Percentiles rank a stretch among this genome's conserved stretches.
phyloP scores from a whole-genome alignment of 2,113 vertebrate genomes.

The Phoxinus phoxinus region DNA sequence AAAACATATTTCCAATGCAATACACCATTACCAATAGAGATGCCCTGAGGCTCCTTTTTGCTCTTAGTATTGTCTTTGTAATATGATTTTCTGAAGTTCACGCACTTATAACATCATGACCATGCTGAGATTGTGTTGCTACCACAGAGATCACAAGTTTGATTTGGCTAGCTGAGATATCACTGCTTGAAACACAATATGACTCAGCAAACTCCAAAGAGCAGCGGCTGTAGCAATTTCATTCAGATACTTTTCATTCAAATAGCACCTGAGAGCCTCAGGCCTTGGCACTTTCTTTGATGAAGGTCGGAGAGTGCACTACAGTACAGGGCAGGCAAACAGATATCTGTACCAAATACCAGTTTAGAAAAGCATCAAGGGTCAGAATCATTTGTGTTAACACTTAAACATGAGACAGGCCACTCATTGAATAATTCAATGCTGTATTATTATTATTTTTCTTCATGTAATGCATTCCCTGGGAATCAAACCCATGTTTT shows the following conservation, averaged over 20 bases:
- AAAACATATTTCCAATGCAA: background rate
- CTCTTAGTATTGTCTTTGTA: background rate
- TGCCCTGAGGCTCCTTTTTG: background rate
- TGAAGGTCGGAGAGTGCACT: conserved; percentile 2
- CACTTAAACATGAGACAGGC: background rate
- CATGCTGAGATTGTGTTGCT: background rate
- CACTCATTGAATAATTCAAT: background rate
- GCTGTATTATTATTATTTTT: background rate
- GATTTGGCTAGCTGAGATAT: conserved; percentile 28
- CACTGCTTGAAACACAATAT: background rate
- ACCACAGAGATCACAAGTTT: conserved; percentile 15
- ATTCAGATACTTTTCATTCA: conserved; percentile 13
- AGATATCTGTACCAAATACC: background rate
- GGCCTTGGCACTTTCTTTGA: background rate
- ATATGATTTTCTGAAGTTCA: background rate
- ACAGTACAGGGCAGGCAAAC: background rate
- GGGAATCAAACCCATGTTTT: background rate
- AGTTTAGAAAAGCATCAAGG: background rate
- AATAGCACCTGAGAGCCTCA: background rate
- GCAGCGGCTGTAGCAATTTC: background rate
- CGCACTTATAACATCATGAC: background rate
- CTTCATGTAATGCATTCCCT: too few relatives aligned
- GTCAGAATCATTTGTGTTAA: background rate
- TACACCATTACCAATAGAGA: background rate
- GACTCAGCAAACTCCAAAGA: conserved; percentile 13